Conservation (phyloP, 53 echinoderm and acorn worm species). For the Apostichopus leukothele region DNA sequence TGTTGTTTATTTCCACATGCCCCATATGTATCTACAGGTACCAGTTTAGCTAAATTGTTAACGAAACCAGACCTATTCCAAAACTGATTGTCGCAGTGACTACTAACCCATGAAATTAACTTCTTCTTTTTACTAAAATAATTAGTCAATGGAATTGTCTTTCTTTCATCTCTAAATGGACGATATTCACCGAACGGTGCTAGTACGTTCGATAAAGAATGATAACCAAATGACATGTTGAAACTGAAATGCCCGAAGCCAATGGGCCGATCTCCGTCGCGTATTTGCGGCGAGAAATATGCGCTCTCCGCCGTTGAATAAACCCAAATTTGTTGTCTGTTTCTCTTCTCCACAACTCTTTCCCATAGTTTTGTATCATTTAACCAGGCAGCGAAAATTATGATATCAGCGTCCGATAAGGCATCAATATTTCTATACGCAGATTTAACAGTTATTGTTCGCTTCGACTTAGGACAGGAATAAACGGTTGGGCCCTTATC, state of each 20-base stretch:
- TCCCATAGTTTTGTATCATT: neutral
- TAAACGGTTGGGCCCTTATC: neutral
- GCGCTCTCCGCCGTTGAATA: slow-evolving; percentile 25
- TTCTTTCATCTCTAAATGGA: neutral
- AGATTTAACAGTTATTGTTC: neutral
- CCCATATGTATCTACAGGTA: slow-evolving; percentile 19
- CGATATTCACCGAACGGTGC: slow-evolving; percentile 25
- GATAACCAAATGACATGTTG: slow-evolving; percentile 17
- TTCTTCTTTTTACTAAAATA: neutral
- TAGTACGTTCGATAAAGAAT: slow-evolving; percentile 1
- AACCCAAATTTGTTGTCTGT: slow-evolving; percentile 17
- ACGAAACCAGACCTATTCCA: slow-evolving; percentile 28
- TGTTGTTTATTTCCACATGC: neutral
- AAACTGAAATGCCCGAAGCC: slow-evolving; percentile 17
- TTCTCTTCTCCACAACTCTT: neutral
- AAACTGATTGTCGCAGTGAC: neutral
- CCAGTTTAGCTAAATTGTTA: neutral
- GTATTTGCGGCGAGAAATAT: slow-evolving; percentile 1
- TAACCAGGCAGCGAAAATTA: neutral
- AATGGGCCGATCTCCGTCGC: neutral
- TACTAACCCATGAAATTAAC: slow-evolving; percentile 19
- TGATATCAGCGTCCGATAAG: neutral
- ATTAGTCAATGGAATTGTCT: too few species aligned
- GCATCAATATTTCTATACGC: neutral
- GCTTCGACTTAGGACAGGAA: neutral